Percentiles rank a stretch among this genome's conserved stretches.
These are phyloP conservation scores for Mohoua ochrocephala DNA, from an alignment of 2,113 vertebrate genomes.

Conservation along the genomic window DNA sequence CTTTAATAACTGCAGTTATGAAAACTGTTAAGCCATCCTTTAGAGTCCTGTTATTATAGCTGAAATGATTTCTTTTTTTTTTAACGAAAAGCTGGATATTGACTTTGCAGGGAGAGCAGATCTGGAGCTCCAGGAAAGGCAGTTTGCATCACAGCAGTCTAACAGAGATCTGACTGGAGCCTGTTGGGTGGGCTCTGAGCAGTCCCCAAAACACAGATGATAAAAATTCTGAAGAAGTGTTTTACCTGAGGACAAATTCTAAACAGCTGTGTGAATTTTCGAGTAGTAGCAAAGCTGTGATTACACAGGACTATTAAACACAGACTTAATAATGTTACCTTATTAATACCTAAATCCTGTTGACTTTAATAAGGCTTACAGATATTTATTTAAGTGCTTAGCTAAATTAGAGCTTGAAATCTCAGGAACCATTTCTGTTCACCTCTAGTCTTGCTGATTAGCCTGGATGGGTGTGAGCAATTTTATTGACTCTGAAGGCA, in stretches of 20 bases:
- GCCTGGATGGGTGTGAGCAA: neutral
- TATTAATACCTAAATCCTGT: neutral
- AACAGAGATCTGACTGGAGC: neutral
- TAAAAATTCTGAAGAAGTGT: neutral
- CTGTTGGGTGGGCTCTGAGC: neutral
- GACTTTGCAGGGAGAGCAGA: neutral
- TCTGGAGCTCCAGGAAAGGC: neutral
- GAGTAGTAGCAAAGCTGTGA: neutral
- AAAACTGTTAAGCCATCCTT: neutral
- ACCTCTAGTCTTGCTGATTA: neutral
- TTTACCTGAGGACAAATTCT: neutral
- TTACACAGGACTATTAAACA: neutral
- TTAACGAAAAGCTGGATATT: neutral
- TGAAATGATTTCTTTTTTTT: neutral
- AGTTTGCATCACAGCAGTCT: neutral
- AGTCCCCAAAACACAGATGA: neutral
- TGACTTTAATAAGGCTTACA: slow-evolving; percentile 7
- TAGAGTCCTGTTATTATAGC: neutral
- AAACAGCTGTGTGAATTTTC: neutral
- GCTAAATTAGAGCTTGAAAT: neutral
- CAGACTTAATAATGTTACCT: neutral
- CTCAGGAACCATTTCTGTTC: neutral
- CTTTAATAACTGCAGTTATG: neutral
- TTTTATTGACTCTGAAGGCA: neutral
- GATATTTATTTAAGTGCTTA: neutral